phyloP scores from a whole-genome alignment of 1,140 invertebrate genomes.

The Asbolus verrucosus region DNA sequence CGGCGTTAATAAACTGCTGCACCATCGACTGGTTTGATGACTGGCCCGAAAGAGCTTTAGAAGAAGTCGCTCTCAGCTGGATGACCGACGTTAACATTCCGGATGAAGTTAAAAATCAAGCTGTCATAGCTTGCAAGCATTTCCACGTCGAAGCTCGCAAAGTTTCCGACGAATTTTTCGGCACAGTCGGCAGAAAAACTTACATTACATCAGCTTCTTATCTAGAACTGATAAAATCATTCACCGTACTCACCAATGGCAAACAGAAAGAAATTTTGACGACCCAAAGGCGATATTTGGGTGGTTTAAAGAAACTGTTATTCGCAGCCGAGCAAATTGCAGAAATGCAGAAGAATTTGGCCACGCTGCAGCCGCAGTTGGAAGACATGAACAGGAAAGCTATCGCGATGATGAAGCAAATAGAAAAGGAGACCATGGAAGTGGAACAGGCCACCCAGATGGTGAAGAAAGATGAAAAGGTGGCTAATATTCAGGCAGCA shows the following conservation, averaged over 20 bases:
- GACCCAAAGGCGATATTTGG: constrained; percentile 13
- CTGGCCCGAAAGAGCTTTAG: constrained; percentile 94
- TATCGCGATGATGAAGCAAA: constrained; percentile 85
- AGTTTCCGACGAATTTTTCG: constrained; percentile 75
- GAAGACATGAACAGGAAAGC: constrained; percentile 85
- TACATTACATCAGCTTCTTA: constrained; percentile 94
- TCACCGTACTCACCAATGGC: constrained; percentile 78
- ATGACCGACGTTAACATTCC: constrained; percentile 82
- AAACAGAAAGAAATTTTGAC: constrained; percentile 85
- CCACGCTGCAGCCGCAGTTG: constrained; percentile 87
- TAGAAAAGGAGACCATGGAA: constrained; percentile 87
- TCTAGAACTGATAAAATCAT: constrained; percentile 87
- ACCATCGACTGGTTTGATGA: constrained; percentile 96
- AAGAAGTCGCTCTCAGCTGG: constrained; percentile 88
- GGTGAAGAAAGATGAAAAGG: constrained; percentile 89
- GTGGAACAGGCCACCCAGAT: constrained; percentile 87
- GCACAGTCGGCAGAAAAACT: constrained; percentile 77
- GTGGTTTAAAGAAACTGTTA: constrained; percentile 80
- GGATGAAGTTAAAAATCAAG: constrained; percentile 75
- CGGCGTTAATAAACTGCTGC: constrained; percentile 93
- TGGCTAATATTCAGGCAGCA: constrained; percentile 90
- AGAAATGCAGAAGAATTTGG: constrained; percentile 88
- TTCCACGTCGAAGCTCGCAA: constrained; percentile 84
- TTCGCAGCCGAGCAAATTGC: constrained; percentile 80
- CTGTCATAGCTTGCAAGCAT: constrained; percentile 85